Conservation (phyloP, 2,797 vertebrate species). For the Argya squamiceps region DNA sequence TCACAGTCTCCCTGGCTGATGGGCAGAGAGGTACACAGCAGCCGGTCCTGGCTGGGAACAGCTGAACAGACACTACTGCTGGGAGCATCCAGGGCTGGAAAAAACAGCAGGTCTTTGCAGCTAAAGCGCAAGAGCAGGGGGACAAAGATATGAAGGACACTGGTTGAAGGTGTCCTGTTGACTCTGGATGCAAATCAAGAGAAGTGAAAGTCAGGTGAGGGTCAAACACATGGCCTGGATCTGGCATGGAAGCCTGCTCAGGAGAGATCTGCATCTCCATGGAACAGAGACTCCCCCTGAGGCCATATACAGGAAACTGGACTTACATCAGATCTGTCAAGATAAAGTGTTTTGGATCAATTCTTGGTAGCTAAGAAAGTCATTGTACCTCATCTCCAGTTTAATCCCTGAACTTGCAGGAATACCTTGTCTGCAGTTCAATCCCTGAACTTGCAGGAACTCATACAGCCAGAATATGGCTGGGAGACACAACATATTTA, state of each 20-base stretch:
- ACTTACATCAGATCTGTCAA: neutral
- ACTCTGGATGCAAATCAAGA: neutral
- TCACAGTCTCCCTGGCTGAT: constrained; percentile 15
- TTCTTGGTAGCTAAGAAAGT: neutral
- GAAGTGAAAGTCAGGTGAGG: neutral
- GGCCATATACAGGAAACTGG: neutral
- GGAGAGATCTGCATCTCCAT: neutral
- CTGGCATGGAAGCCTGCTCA: neutral
- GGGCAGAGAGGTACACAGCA: constrained; percentile 5
- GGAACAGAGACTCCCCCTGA: neutral
- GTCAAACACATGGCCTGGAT: neutral
- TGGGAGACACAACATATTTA: neutral
- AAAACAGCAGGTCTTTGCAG: neutral
- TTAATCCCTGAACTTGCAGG: neutral
- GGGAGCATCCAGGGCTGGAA: constrained; percentile 26
- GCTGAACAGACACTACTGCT: constrained; percentile 2
- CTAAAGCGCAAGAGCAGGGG: neutral
- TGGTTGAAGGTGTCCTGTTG: neutral
- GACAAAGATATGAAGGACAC: neutral
- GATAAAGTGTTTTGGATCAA: neutral
- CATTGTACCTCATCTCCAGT: neutral
- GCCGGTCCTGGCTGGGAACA: neutral
- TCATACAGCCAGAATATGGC: neutral
- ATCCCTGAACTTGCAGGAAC: neutral
- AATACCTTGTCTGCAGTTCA: neutral